Conservation (phyloP, 2,113 vertebrate genomes). For the Pithys albifrons region DNA sequence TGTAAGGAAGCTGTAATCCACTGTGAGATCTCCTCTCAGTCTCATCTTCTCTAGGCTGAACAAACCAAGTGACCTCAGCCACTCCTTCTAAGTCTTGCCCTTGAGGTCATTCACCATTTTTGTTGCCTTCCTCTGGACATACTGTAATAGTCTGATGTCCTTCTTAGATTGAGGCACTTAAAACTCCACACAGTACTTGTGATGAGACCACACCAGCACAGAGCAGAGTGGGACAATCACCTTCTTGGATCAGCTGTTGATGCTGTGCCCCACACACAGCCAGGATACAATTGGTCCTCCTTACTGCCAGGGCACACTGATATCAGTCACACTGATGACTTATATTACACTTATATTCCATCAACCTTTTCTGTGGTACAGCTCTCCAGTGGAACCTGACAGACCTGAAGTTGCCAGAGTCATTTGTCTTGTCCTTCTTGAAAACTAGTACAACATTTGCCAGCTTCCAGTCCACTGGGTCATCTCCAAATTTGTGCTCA, state of each 20-base stretch:
- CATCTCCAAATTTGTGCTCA: neutral
- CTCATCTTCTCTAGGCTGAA: neutral
- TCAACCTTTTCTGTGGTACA: fast-evolving
- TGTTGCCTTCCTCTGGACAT: neutral
- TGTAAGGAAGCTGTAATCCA: too few relatives aligned
- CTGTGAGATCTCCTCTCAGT: neutral
- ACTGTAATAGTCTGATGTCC: neutral
- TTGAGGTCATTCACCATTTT: neutral
- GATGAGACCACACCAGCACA: neutral
- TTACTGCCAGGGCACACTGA: neutral
- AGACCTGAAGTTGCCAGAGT: neutral
- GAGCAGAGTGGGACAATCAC: neutral
- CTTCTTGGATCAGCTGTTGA: fast-evolving
- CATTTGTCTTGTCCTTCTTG: neutral
- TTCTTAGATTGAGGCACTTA: neutral
- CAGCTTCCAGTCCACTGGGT: neutral
- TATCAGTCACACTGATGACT: fast-evolving
- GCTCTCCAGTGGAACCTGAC: neutral
- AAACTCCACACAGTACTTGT: neutral
- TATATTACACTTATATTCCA: neutral
- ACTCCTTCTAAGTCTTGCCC: neutral
- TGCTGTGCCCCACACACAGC: neutral
- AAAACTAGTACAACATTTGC: neutral
- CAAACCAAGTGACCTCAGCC: neutral
- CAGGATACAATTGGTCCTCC: neutral